These are phyloP conservation scores for Onychostruthus taczanowskii DNA, from an alignment of 2,113 vertebrate genomes.

Conservation along the genomic window DNA sequence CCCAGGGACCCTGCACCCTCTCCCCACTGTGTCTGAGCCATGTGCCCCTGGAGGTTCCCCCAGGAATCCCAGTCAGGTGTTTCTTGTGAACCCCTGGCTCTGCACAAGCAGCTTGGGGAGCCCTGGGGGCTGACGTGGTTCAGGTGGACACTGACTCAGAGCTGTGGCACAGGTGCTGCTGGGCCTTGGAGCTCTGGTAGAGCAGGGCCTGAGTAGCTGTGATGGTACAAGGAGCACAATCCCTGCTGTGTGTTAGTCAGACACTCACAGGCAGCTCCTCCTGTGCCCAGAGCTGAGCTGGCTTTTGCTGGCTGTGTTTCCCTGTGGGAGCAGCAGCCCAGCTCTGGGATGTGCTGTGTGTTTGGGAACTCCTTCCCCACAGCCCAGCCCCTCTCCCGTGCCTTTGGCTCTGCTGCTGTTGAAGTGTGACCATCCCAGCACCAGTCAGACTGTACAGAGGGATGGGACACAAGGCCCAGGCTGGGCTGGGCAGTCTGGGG, in stretches of 20 bases:
- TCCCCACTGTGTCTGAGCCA: fast-evolving
- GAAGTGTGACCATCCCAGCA: fast-evolving
- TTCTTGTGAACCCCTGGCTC: neutral
- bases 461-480: neutral
- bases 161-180: fast-evolving
- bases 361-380: neutral
- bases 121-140: neutral
- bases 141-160: neutral
- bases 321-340: neutral
- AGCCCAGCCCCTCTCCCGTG: neutral
- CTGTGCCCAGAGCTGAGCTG: neutral
- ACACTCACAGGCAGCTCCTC: neutral
- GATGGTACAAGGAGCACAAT: neutral
- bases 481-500: neutral
- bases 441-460: fast-evolving
- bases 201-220: neutral
- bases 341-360: neutral
- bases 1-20: neutral
- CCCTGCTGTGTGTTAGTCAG: fast-evolving
- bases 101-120: fast-evolving
- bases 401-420: neutral
- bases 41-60: neutral
- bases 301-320: neutral
- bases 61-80: neutral
- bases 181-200: neutral